These are phyloP conservation scores for Desoria tigrina DNA, from an alignment of 2,888 invertebrate species.

Conservation along the genomic window DNA sequence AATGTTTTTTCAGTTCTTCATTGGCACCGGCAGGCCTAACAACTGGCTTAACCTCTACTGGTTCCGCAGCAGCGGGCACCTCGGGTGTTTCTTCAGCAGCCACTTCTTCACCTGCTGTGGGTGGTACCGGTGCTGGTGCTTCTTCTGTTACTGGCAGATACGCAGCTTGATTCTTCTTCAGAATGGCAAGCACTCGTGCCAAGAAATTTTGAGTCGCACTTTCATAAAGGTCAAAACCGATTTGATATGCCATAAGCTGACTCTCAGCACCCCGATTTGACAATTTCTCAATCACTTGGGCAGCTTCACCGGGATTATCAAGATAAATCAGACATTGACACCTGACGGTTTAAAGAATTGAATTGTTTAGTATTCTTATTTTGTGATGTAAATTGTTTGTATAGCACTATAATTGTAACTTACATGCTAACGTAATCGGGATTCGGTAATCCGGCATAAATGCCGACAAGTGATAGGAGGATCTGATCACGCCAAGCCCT, in stretches of 20 bases:
- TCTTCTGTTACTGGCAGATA: constrained; percentile 65
- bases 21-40: constrained; percentile 59
- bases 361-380: neutral
- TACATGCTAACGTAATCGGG: constrained; percentile 96
- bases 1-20: constrained; percentile 82
- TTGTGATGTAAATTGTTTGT: neutral
- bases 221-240: constrained; percentile 98
- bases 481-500: constrained; percentile 89
- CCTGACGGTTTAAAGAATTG: constrained; percentile 25
- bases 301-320: constrained; percentile 89
- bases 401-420: neutral
- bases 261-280: constrained; percentile 67
- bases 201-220: constrained; percentile 98
- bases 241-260: constrained; percentile 96
- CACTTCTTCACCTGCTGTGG: constrained; percentile 15
- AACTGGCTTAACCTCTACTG: constrained; percentile 59
- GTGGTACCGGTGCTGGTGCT: constrained; percentile 20
- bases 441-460: constrained; percentile 83
- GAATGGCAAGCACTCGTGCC: constrained; percentile 77
- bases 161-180: constrained; percentile 69
- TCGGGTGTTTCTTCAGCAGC: constrained; percentile 28
- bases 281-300: constrained; percentile 86
- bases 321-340: constrained; percentile 96
- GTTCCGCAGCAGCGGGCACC: constrained; percentile 57
- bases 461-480: constrained; percentile 79